Conservation (phyloP, 2,113 vertebrate species). For the Numenius arquata region DNA sequence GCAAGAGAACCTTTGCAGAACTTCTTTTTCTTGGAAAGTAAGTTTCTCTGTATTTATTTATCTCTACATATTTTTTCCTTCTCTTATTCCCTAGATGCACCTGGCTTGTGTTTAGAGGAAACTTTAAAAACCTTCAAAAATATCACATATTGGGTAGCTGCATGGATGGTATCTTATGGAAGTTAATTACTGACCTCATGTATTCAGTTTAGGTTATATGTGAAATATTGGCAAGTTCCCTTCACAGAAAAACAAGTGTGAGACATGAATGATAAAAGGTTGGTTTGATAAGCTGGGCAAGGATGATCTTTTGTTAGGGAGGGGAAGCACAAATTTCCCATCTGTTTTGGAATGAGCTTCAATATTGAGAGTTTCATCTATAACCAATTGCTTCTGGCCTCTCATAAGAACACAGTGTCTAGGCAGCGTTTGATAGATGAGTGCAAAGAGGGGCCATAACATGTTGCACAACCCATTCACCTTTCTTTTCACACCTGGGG, state of each 20-base stretch:
- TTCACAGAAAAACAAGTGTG: not conserved
- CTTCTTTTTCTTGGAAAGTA: slow-evolving; percentile 4
- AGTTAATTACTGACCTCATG: not conserved
- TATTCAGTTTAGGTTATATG: not conserved
- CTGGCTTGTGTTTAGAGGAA: not conserved
- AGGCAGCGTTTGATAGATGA: not conserved
- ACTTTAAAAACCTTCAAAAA: not conserved
- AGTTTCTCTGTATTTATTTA: not conserved
- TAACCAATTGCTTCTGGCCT: not conserved
- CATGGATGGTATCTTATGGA: not conserved
- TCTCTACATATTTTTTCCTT: not conserved
- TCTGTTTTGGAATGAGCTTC: not conserved
- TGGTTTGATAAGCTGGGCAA: not conserved
- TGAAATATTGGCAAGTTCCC: not conserved
- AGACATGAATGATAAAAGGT: not conserved
- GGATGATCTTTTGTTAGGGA: not conserved
- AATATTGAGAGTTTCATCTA: not conserved
- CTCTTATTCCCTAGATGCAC: not conserved
- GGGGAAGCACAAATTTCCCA: not conserved
- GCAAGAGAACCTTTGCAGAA: not conserved
- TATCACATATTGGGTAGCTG: not conserved
- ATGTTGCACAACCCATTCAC: not conserved
- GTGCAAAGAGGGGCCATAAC: not conserved
- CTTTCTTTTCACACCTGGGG: not conserved
- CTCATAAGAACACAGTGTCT: not conserved